Evolutionary conservation across 2,888 invertebrate genomes (phyloP), one percentile per base, ranked within the genome.

Genomic region (Isoperla grammatica): DNA sequence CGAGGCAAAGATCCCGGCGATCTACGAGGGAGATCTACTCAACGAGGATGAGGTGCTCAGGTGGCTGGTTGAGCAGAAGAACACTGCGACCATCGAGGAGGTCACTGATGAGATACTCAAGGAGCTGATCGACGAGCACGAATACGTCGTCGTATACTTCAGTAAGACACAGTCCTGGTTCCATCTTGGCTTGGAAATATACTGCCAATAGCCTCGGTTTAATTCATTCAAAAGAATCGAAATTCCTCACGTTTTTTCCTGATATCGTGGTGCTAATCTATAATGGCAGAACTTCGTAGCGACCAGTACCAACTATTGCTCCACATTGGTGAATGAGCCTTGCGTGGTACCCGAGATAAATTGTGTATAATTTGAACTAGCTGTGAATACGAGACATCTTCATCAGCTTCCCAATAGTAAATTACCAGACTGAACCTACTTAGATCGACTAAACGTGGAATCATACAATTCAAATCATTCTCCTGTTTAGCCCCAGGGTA

Each of bases 91-190:
- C 4, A 95, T 95, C 68, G 95, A 95, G 76, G 94, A 94, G 77
- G 92, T 95, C 42, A 93, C 93, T 2, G 94, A 94, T 73, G 93
- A 94, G 77, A 93, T 95, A 68, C 76, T 95, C 22, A 80, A 82
- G 62, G 88, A 88, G 69, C 80, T 95, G 22, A 90, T 95, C 67
- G 88, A 89, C 65, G 90, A 93, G 70, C 90, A 92, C 70, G 92
- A 93, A 79, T 94, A 94, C 72, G 93, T 95, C 43, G 91, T 92
- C n/a, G 93, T 91, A 3, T 93, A 91, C 73, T 95, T 94, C 77
- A 92, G 92, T 87, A 75, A 80, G 85, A n/a, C n/a, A n/a, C n/a
- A n/a, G n/a, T n/a, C 81, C 57, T 55, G 37, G 9, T 35, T 40
- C 11, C 35, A 15, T 37, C 15, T 17, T 15, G 50, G 11, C 12